Percentiles rank a stretch among this genome's conserved stretches.
Conservation (phyloP, 2,797 vertebrate species). For the Phalanger gymnotis region DNA sequence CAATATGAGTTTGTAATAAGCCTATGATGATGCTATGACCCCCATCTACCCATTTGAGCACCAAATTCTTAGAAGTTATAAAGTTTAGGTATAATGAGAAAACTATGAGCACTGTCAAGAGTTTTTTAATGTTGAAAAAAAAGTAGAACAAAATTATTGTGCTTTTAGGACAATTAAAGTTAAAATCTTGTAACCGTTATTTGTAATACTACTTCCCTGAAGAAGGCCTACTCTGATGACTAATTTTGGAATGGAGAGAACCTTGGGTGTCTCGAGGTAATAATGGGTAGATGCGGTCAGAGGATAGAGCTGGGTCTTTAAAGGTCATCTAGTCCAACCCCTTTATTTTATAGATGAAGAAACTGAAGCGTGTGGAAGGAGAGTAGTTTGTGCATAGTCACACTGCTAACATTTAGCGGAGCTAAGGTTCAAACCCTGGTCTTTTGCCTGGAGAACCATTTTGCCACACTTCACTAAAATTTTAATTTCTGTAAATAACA, state of each 20-base stretch:
- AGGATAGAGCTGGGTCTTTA: not conserved
- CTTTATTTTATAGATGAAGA: not conserved
- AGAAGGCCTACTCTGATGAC: not conserved
- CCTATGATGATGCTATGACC: not conserved
- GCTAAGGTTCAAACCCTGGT: not conserved
- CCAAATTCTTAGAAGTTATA: not conserved
- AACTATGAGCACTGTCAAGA: not conserved
- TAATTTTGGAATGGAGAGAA: not conserved
- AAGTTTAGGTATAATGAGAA: not conserved
- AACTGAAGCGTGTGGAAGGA: not conserved
- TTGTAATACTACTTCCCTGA: not conserved
- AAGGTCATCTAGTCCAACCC: not conserved
- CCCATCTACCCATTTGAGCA: not conserved
- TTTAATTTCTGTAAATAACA: not conserved
- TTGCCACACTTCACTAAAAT: not conserved
- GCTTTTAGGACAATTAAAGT: not conserved
- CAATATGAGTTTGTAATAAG: not conserved
- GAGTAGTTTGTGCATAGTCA: not conserved
- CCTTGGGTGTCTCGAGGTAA: not conserved
- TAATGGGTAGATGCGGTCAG: not conserved
- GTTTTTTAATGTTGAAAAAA: not conserved
- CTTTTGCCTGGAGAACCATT: not conserved
- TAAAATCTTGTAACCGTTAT: not conserved
- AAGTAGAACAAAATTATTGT: not conserved
- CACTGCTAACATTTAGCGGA: not conserved